Base-by-base conservation (phyloP, 1,140 invertebrate species). In the Megalopta genalis region DNA sequence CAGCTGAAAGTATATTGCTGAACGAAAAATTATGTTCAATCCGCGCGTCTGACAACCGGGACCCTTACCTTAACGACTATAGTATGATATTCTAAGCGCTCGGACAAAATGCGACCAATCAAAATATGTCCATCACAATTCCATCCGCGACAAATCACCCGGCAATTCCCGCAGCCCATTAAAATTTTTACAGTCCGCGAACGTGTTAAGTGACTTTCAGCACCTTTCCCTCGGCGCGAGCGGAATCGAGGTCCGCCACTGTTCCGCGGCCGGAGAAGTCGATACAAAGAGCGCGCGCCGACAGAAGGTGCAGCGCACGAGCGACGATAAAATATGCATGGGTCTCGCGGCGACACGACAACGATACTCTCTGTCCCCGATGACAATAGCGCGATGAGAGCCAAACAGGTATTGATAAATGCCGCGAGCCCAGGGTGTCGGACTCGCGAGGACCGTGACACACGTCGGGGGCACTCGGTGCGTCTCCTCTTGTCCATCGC, bases 401-500 rank as follows among this genome's bases (percentile, higher is more conserved):
- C 39, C 27, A 62, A 69, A 77, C 68, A 71, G 32, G 12, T 25
- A 52, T 32, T n/a, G n/a, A 32, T 25, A 63, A 63, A 70, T 57
- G 42, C 16, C 18, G 59, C 16, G 32, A 8, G 46, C n/a, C n/a
- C 10, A 46, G 42, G 42, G 25, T 25, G n/a, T 52, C 27, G 21
- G 32, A 4, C 32, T 1, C 46, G 52, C 9, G 37, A 3, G 18
- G 21, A 32, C 23, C 39, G 54, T 27, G 67, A 49, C 23, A 39
- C 18, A 21, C n/a, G 32, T 32, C 32, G 32, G 32, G 1, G 1
- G 32, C 1, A 1, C 1, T 4, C 32, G 1, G 32, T 4, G 32
- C 4, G 32, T 32, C 32, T 32, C 32, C 32, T 32, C 4, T 32
- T 52, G 3, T 18, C 9, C 52, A 42, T 46, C 16, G 25, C 57